These are phyloP conservation scores for Corythornis madagascariensis DNA, from an alignment of 2,113 vertebrate genomes.

Conservation along the genomic window DNA sequence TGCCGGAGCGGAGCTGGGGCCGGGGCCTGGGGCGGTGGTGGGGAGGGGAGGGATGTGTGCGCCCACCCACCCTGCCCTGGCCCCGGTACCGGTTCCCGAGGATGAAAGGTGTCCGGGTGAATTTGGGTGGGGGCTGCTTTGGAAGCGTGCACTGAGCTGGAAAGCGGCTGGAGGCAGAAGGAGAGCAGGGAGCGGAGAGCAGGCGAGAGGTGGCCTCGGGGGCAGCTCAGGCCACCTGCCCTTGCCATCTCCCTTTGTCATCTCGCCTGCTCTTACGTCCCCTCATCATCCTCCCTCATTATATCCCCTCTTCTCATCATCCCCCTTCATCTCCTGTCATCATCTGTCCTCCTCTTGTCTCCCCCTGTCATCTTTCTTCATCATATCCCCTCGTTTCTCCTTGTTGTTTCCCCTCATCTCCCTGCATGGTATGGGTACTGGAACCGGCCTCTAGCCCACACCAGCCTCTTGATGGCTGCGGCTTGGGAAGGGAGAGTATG, in stretches of 20 bases:
- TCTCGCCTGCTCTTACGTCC: not conserved
- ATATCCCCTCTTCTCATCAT: not conserved
- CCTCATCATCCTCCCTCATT: not conserved
- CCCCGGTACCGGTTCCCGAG: not conserved
- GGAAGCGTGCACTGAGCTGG: not conserved
- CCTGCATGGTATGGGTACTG: not conserved
- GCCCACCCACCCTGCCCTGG: not conserved
- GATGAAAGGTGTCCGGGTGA: not conserved
- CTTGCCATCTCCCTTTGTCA: not conserved
- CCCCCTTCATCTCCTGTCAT: not conserved
- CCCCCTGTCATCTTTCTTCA: not conserved
- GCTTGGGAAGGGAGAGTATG: not conserved
- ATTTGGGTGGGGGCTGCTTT: not conserved
- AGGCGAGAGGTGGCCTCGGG: not conserved
- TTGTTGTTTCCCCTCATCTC: not conserved
- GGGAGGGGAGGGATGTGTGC: not conserved
- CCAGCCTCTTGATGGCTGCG: not conserved
- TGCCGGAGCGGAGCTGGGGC: not conserved
- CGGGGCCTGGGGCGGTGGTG: not conserved
- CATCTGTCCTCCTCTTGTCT: too few relatives aligned
- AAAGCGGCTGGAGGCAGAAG: not conserved
- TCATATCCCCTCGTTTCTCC: not conserved
- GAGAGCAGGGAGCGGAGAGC: not conserved
- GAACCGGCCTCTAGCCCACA: not conserved
- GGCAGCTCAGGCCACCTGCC: conserved; percentile 23